phyloP scores from a whole-genome alignment of 2,797 vertebrate species.

The Sardinella longiceps region DNA sequence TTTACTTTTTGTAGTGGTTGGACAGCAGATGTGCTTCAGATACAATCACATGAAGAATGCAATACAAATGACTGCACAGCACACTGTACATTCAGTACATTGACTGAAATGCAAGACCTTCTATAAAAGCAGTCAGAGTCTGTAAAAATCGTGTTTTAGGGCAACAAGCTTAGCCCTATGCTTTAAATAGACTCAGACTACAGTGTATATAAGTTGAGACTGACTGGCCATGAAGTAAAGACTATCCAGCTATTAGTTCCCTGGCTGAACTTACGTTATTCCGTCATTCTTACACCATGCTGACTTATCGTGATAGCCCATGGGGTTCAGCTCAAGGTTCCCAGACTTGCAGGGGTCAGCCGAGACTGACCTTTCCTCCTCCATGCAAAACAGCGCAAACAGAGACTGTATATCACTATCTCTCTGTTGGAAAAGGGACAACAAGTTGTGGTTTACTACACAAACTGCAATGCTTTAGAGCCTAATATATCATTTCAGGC shows the following conservation, averaged over 20 bases:
- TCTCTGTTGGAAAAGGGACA: neutral
- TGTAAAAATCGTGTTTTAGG: too few relatives aligned
- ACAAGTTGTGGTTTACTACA: neutral
- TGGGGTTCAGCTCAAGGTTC: neutral
- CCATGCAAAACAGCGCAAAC: neutral
- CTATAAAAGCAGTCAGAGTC: neutral
- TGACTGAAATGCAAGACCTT: neutral
- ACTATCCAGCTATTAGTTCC: neutral
- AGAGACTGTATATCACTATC: neutral
- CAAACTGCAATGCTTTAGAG: neutral
- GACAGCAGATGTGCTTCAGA: neutral
- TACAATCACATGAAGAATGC: neutral
- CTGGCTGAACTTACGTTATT: slow-evolving; percentile 1
- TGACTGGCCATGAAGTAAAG: neutral
- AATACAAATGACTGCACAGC: neutral
- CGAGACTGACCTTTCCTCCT: slow-evolving; percentile 11
- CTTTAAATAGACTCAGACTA: neutral
- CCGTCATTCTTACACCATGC: neutral
- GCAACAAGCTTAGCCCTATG: neutral
- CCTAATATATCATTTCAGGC: neutral
- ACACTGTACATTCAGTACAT: too few relatives aligned
- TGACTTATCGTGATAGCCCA: neutral
- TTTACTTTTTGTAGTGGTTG: neutral
- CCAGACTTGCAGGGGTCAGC: neutral
- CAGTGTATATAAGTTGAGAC: neutral